These are phyloP conservation scores for Linyphia triangularis DNA, from an alignment of 2,888 invertebrate genomes.

Conservation along the genomic window DNA sequence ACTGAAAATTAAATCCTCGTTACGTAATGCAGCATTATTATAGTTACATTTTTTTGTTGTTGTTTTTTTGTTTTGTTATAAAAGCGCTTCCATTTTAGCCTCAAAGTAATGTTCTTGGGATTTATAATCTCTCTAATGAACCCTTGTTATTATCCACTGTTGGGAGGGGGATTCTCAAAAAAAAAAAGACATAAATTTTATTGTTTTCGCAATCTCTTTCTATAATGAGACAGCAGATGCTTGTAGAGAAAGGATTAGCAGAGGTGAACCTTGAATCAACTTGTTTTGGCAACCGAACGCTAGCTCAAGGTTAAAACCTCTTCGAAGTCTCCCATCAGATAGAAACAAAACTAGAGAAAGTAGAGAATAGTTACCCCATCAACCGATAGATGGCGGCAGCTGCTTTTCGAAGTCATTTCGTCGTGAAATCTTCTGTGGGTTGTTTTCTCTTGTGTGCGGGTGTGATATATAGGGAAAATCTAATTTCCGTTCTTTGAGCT, in stretches of 20 bases:
- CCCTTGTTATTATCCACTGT: background rate
- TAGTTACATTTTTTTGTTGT: background rate
- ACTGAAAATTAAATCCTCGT: background rate
- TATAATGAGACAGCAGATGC: slow-evolving; percentile 27
- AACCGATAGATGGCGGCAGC: slow-evolving; percentile 45
- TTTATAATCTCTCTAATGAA: slow-evolving; percentile 6
- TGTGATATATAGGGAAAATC: slow-evolving; percentile 24
- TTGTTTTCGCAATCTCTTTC: background rate
- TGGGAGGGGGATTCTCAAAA: background rate
- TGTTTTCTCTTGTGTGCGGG: background rate
- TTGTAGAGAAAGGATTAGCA: slow-evolving; percentile 10
- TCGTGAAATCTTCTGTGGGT: background rate
- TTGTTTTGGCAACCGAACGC: background rate
- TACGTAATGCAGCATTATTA: background rate
- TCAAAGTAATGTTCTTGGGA: background rate
- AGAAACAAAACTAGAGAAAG: background rate
- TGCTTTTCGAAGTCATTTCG: background rate
- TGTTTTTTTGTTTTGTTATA: background rate
- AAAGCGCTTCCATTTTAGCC: background rate
- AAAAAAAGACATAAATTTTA: slow-evolving; percentile 4
- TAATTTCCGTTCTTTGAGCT: slow-evolving; percentile 39
- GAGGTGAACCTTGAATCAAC: slow-evolving; percentile 39
- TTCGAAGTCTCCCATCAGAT: background rate
- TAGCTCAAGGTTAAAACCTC: slow-evolving; percentile 20
- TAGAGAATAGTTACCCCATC: background rate